Conservation (phyloP, 2,113 vertebrate genomes). For the Gallinago jamesoni region DNA sequence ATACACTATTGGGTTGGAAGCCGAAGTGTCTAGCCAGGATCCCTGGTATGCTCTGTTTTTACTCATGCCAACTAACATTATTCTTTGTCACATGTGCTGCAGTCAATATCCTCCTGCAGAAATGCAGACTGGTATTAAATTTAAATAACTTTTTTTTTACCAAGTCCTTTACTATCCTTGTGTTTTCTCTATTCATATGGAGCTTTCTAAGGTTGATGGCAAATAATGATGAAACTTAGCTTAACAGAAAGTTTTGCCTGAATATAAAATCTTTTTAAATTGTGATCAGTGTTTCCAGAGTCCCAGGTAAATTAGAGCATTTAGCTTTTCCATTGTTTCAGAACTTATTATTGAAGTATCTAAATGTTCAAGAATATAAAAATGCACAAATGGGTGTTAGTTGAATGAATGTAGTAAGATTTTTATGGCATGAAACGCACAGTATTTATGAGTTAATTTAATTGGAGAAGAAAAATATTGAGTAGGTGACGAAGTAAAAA, state of each 20-base stretch:
- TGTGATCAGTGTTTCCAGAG: not conserved
- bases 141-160: not conserved
- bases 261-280: not conserved
- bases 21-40: not conserved
- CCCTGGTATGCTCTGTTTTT: not conserved
- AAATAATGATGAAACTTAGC: not conserved
- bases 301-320: not conserved
- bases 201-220: not conserved
- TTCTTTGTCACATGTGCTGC: not conserved
- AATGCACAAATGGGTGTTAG: constrained; percentile 55
- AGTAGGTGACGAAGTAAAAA: constrained; percentile 74
- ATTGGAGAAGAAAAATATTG: constrained; percentile 74
- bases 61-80: not conserved
- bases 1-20: not conserved
- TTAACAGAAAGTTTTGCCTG: not conserved
- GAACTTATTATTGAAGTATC: constrained; percentile 50
- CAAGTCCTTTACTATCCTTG: not conserved
- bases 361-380: constrained; percentile 35
- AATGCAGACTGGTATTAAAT: not conserved
- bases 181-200: not conserved
- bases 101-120: not conserved
- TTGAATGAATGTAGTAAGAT: constrained; percentile 53
- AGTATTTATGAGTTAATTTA: constrained; percentile 78
- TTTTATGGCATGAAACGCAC: constrained; percentile 63
- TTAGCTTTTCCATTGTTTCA: constrained; percentile 51